Conservation (phyloP, 1,140 invertebrate species). For the Heliconius congener region DNA sequence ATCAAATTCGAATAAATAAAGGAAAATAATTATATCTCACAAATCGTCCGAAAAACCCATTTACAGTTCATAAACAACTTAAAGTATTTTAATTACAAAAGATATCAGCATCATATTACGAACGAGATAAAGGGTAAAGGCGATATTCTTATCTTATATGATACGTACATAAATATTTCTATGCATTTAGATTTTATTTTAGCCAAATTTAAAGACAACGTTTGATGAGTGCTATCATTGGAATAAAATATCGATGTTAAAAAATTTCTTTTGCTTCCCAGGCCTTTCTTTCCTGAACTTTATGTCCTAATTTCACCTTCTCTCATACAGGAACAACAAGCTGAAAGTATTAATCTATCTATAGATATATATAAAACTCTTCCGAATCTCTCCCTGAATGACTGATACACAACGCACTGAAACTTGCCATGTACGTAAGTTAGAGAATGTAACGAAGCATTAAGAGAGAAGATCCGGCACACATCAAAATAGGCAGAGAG, state of each 20-base stretch:
- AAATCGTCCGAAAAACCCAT: not conserved
- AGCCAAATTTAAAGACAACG: not conserved
- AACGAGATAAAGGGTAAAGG: slow-evolving; percentile 3
- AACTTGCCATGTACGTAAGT: too few species aligned
- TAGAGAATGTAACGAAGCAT: too few species aligned
- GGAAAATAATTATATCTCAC: not conserved
- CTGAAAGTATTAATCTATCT: too few species aligned
- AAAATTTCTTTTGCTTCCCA: too few species aligned
- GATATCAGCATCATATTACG: slow-evolving; percentile 12
- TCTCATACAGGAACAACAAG: too few species aligned
- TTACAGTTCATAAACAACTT: not conserved
- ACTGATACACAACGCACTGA: too few species aligned
- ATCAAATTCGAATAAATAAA: not conserved
- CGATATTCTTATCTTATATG: not conserved
- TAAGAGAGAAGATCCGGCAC: too few species aligned
- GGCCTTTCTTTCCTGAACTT: too few species aligned
- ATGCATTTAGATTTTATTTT: not conserved
- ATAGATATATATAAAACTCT: too few species aligned
- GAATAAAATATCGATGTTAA: not conserved
- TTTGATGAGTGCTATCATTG: not conserved
- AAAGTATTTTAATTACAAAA: slow-evolving; percentile 13
- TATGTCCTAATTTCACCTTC: too few species aligned
- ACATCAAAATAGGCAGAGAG: too few species aligned
- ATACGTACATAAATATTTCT: not conserved
- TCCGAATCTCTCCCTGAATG: too few species aligned